phyloP scores from a whole-genome alignment of 2,113 vertebrate genomes.

The Aleadryas rufinucha region DNA sequence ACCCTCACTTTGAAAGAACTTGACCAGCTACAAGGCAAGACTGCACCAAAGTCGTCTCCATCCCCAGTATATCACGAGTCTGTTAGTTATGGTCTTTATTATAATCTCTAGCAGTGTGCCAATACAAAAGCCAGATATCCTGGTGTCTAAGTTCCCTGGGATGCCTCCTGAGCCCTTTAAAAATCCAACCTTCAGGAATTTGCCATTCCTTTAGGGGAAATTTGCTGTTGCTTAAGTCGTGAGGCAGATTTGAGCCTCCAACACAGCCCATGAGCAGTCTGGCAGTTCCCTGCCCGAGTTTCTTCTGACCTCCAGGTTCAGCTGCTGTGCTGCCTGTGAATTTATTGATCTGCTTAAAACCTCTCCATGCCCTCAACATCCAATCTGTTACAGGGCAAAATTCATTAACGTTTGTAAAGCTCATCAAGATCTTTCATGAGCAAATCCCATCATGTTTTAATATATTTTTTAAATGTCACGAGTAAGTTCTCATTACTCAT shows the following conservation, averaged over 20 bases:
- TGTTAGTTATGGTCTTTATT: neutral
- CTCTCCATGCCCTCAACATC: neutral
- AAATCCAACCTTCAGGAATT: neutral
- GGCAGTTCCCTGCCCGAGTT: neutral
- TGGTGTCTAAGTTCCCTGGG: neutral
- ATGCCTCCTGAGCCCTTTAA: neutral
- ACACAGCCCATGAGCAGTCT: neutral
- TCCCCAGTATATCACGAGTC: neutral
- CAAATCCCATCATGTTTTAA: slow-evolving; percentile 44
- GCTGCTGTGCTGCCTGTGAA: neutral
- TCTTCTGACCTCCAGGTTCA: neutral
- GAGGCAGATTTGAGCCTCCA: neutral
- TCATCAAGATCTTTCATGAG: slow-evolving; percentile 49
- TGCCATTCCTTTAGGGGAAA: neutral
- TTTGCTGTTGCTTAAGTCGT: neutral
- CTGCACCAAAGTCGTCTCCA: neutral
- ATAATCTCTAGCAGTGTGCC: neutral
- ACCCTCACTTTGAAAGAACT: neutral
- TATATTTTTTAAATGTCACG: slow-evolving; percentile 14
- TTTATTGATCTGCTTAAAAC: slow-evolving; percentile 33
- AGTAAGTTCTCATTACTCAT: slow-evolving; percentile 19
- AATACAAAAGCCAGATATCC: neutral
- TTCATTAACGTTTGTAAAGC: slow-evolving; percentile 44
- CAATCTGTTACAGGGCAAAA: slow-evolving; percentile 30
- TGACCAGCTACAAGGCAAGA: neutral